Base-by-base conservation (phyloP, 2,113 vertebrate genomes). In the Collichthys lucidus region DNA sequence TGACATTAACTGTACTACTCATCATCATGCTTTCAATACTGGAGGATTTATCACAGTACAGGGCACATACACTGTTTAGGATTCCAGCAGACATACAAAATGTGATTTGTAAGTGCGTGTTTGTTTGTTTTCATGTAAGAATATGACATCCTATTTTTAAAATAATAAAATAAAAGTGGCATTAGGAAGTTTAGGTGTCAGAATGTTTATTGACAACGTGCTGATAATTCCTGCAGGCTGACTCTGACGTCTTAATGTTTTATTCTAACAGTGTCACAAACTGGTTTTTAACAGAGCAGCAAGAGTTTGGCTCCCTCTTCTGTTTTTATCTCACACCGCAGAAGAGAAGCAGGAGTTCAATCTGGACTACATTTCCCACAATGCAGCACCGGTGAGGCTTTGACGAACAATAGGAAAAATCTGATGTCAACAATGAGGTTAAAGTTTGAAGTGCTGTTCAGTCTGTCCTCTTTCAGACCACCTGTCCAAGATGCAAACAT, bases 251-350 rank as follows among this genome's bases (percentile, higher is more conserved):
- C 1, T 16, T 29, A 15, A 16, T 5, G 44, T 26, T 40, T 14
- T 14, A 42, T 20, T 14, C 14, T 12, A 17, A 22, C n/a, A n/a
- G 53, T 29, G 19, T 31, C 2, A 17, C 8, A 11, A 2, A 17
- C 2, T 40, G 49, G 12, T 26, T 26, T 40, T 52, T 12, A 19
- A 19, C n/a, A 1, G 15, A 63, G 24, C 22, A 47, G 47, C 35
- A 61, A 17, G 69, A 63, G 67, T 85, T 64, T 90, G 83, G 64
- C 85, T 87, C 87, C 87, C 89, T 80, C 89, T 77, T 74, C 80
- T 89, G 85, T 64, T 76, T 26, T 44, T 9, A n/a, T 56, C 12
- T 53, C 56, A 69, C 49, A 24, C n/a, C 55, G 69, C 55, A 53
- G 11, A 29, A 16, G 16, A 55, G 11, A 49, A 12, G 26, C 40